Evolutionary conservation across 2,113 vertebrate species (phyloP).

Genomic region (Benitochromis conjunctus): DNA sequence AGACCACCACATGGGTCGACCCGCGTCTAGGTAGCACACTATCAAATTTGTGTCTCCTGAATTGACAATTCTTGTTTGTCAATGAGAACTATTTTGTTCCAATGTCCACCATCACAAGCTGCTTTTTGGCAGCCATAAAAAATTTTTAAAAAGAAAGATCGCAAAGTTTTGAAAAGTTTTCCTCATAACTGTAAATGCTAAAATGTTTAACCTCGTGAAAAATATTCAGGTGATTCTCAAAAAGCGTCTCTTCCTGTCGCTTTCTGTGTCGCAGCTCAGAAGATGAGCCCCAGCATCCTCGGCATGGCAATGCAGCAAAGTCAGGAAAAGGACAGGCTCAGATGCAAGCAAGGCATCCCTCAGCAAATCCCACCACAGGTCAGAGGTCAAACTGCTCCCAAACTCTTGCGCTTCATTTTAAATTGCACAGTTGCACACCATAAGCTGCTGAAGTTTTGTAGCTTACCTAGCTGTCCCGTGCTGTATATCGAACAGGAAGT

Average conservation of each 20-base stretch:
- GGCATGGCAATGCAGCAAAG: slow-evolving; percentile 84
- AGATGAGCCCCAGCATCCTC: slow-evolving; percentile 81
- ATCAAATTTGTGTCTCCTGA: slow-evolving; percentile 64
- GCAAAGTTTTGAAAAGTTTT: slow-evolving; percentile 24
- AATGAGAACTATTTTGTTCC: slow-evolving; percentile 60
- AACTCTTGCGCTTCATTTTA: not conserved
- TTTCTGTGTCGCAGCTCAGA: slow-evolving; percentile 72
- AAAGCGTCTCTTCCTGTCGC: not conserved
- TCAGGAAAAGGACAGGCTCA: slow-evolving; percentile 88
- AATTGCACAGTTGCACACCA: not conserved
- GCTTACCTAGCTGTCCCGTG: not conserved
- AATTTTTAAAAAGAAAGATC: not conserved
- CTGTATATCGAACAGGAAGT: not conserved
- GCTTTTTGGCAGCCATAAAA: slow-evolving; percentile 70
- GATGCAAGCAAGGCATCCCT: slow-evolving; percentile 87
- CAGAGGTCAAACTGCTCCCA: slow-evolving; percentile 59
- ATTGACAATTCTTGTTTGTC: slow-evolving; percentile 61
- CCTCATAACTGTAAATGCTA: not conserved
- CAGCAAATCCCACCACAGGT: slow-evolving; percentile 84
- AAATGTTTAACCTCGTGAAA: not conserved
- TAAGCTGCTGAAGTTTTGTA: not conserved
- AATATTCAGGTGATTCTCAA: not conserved
- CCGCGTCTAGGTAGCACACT: slow-evolving; percentile 79
- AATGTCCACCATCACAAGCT: slow-evolving; percentile 80
- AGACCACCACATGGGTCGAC: slow-evolving; percentile 95